Conservation (phyloP, 2,888 invertebrate genomes). For the Mythimna impura region DNA sequence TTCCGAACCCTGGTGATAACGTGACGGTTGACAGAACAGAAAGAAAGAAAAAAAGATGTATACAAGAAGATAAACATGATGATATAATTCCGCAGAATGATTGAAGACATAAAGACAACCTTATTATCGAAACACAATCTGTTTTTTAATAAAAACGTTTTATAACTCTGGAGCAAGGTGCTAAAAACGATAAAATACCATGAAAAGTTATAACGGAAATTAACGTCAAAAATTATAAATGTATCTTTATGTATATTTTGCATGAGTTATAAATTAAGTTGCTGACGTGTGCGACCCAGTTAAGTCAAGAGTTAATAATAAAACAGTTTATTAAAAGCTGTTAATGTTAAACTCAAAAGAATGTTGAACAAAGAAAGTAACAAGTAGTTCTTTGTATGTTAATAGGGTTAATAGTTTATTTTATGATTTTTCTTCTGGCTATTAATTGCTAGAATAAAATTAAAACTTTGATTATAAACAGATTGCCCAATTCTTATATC, state of each 20-base stretch:
- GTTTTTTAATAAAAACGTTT: not conserved
- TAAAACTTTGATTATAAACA: not conserved
- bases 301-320: slow-evolving; percentile 28
- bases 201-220: slow-evolving; percentile 31
- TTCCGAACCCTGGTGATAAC: too few relatives aligned
- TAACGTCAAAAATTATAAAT: slow-evolving; percentile 42
- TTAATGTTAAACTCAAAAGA: slow-evolving; percentile 21
- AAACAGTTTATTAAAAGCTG: slow-evolving; percentile 41
- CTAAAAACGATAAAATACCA: slow-evolving; percentile 28
- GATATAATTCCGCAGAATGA: not conserved
- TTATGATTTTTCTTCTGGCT: slow-evolving; percentile 1
- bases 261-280: slow-evolving; percentile 39
- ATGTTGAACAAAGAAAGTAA: slow-evolving; percentile 41
- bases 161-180: slow-evolving; percentile 4
- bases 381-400: slow-evolving; percentile 32
- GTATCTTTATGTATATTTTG: slow-evolving; percentile 32
- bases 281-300: slow-evolving; percentile 50
- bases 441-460: not conserved
- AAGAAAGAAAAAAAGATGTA: too few relatives aligned
- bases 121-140: not conserved
- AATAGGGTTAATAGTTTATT: slow-evolving; percentile 6
- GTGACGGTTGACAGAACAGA: too few relatives aligned
- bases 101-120: not conserved
- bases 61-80: too few relatives aligned
- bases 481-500: too few relatives aligned